Conservation (phyloP, 2,113 vertebrate genomes). For the Rhabdornis inornatus region DNA sequence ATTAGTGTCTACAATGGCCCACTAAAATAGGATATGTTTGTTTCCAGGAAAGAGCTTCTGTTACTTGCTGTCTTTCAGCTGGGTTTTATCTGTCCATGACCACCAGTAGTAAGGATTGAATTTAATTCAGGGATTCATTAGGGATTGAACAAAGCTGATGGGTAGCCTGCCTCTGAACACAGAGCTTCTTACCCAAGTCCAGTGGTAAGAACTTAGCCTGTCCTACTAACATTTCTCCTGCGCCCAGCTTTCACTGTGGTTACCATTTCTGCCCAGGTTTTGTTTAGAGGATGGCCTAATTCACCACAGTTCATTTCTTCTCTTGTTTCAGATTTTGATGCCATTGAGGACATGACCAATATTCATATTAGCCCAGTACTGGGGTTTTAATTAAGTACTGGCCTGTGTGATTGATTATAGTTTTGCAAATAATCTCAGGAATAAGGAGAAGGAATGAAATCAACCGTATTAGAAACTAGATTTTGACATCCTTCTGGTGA, state of each 20-base stretch:
- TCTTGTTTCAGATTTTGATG: not conserved
- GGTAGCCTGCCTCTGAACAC: not conserved
- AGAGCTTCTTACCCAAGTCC: not conserved
- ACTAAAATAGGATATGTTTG: constrained; percentile 38
- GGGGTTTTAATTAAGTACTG: not conserved
- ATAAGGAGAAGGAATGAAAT: not conserved
- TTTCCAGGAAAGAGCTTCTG: constrained; percentile 14
- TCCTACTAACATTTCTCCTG: not conserved
- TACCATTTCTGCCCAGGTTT: not conserved
- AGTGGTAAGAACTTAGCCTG: not conserved
- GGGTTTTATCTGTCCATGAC: not conserved
- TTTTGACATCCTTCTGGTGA: not conserved
- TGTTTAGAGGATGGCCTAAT: not conserved
- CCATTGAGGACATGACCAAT: not conserved
- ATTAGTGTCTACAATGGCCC: not conserved
- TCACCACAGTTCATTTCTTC: not conserved
- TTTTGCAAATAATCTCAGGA: not conserved
- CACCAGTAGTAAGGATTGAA: rapidly evolving
- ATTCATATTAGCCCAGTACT: not conserved
- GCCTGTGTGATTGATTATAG: not conserved
- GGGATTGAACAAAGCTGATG: rapidly evolving
- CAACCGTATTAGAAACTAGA: not conserved
- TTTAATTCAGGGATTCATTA: not conserved
- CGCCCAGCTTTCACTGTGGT: rapidly evolving
- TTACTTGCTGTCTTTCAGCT: not conserved